These are phyloP conservation scores for Holothuria glaberrima DNA, from an alignment of 35 echinoderm and acorn worm species.

Conservation along the genomic window DNA sequence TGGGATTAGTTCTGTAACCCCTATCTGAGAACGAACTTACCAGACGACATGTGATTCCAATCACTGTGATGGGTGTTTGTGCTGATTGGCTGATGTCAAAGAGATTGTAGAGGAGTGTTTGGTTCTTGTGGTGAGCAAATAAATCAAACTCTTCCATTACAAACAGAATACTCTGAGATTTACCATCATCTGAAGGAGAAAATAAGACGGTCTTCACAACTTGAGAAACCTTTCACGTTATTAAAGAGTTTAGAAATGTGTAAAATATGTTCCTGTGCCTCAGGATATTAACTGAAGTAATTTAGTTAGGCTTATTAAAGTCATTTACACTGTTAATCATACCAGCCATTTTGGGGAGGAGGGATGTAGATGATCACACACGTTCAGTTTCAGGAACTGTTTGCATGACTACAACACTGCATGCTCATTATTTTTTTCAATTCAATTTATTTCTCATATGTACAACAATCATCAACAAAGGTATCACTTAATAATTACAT, in stretches of 20 bases:
- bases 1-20: no score
- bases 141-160: slow-evolving; percentile 96
- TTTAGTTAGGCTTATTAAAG: no score
- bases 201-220: neutral
- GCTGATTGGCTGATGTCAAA: slow-evolving; percentile 96
- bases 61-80: slow-evolving; percentile 93
- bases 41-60: slow-evolving; percentile 92
- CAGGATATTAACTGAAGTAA: neutral
- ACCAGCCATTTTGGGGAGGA: no score
- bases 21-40: slow-evolving; percentile 57
- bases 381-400: no score
- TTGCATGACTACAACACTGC: no score
- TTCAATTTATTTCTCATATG: no score
- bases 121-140: slow-evolving; percentile 96
- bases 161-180: slow-evolving; percentile 80
- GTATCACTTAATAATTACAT: no score
- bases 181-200: slow-evolving; percentile 25
- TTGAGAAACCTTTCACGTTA: neutral
- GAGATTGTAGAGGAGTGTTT: slow-evolving; percentile 94
- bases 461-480: no score
- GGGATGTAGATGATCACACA: no score
- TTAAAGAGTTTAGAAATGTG: neutral
- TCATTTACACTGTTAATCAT: no score
- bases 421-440: no score
- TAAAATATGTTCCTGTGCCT: neutral